These are phyloP conservation scores for Zelostemma sp. DNA, from an alignment of 1,140 invertebrate species.

Conservation along the genomic window DNA sequence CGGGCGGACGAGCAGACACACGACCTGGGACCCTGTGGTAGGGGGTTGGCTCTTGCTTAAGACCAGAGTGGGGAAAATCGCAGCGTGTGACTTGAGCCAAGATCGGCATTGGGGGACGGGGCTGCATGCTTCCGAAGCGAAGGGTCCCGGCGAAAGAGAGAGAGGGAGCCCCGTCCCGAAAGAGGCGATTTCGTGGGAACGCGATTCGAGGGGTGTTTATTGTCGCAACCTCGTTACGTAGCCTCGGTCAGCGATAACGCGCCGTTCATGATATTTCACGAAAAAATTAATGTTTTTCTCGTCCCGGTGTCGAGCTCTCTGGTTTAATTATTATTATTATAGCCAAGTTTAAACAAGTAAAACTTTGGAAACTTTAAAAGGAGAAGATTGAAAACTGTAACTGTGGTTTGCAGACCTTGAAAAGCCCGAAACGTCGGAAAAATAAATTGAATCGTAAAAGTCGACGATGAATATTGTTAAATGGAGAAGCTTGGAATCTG, in stretches of 20 bases:
- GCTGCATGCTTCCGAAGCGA: slow-evolving; percentile 26
- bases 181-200: slow-evolving; percentile 66
- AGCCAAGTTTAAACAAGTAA: too few species aligned
- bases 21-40: slow-evolving; percentile 55
- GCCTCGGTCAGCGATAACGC: slow-evolving; percentile 54
- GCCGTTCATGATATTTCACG: background rate
- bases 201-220: slow-evolving; percentile 55
- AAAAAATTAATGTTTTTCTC: too few species aligned
- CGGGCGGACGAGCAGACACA: slow-evolving; percentile 65
- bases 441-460: too few species aligned
- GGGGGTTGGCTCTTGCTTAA: slow-evolving; percentile 24
- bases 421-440: too few species aligned
- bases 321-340: too few species aligned
- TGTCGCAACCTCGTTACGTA: slow-evolving; percentile 49
- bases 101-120: slow-evolving; percentile 29
- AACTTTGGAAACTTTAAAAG: too few species aligned
- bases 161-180: slow-evolving; percentile 42
- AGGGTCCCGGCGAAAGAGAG: slow-evolving; percentile 2
- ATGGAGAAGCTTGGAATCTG: too few species aligned
- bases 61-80: slow-evolving; percentile 21
- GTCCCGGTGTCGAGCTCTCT: too few species aligned
- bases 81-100: slow-evolving; percentile 8
- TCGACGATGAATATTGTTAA: too few species aligned
- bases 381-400: too few species aligned
- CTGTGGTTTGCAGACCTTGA: too few species aligned